Base-by-base conservation (phyloP, 1,140 invertebrate species). In the Drosophila ironensis region DNA sequence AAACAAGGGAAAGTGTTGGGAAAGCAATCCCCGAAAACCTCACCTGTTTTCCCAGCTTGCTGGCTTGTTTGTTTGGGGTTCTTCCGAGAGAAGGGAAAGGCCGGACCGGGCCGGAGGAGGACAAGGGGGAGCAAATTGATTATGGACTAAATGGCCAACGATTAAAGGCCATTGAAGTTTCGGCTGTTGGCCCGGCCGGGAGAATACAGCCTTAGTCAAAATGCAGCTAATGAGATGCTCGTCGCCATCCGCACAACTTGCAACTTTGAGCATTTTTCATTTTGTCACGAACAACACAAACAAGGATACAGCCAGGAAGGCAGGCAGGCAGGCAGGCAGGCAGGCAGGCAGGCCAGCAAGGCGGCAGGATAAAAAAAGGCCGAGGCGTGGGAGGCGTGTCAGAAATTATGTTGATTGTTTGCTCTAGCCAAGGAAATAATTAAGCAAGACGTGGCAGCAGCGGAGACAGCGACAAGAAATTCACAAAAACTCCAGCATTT, bases 361-460 rank as follows among this genome's bases (percentile, higher is more conserved):
- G n/a, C n/a, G n/a, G n/a, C n/a, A 35, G 11, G 51, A 52, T 20
- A 35, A 30, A 27, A 47, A 47, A 19, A 12, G 19, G 28, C 7
- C 30, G 16, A 48, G 25, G 35, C 25, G 44, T 25, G 33, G 25
- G 30, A 17, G 75, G 78, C 63, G 69, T 84, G 69, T 73, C 73
- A 71, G 50, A 71, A 82, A 84, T 84, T 82, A 84, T 82, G 73
- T 64, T 84, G 78, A 84, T 82, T 82, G 78, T 82, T 82, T 84
- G 77, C 69, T 59, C 44, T 63, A 64, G 57, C 78, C 78, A 82
- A 82, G 78, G 69, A 82, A 82, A 78, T 82, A 82, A 82, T 82
- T 82, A 84, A 84, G 78, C 61, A 60, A 69, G 66, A 69, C 52
- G 45, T 67, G 63, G 75, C 75, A 60, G 52, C 56, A 45, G 11